These are phyloP conservation scores for Lithophane leautieri DNA, from an alignment of 2,888 invertebrate genomes.

Conservation along the genomic window DNA sequence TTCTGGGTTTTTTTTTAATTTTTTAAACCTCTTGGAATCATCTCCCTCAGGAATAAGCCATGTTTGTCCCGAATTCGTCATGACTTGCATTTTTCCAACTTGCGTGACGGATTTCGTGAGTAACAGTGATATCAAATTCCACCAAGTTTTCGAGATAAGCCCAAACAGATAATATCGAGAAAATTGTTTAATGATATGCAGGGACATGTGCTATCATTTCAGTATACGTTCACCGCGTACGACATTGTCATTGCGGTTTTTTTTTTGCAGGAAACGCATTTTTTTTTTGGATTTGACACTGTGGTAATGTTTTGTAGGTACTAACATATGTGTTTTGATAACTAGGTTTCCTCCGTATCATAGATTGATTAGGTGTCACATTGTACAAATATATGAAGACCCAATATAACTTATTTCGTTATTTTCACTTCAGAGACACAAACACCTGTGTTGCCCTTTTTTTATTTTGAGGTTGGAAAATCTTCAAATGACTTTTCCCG, in stretches of 20 bases:
- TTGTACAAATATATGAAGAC: background rate
- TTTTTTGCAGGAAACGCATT: conserved; percentile 5
- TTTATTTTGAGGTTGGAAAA: too few relatives aligned
- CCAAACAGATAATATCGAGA: conserved; percentile 11
- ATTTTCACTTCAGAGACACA: too few relatives aligned
- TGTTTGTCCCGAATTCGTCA: background rate
- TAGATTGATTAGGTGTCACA: background rate
- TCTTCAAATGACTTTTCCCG: too few relatives aligned
- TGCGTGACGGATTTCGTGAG: conserved; percentile 1
- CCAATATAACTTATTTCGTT: background rate
- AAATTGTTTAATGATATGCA: conserved; percentile 31
- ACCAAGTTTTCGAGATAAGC: conserved; percentile 18
- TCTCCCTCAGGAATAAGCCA: background rate
- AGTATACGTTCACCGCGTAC: background rate
- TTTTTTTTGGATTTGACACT: background rate
- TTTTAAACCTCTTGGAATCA: background rate
- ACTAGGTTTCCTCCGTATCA: background rate
- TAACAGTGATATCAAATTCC: conserved; percentile 14
- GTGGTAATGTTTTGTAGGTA: background rate
- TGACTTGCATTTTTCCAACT: conserved; percentile 25
- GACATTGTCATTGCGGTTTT: conserved; percentile 13
- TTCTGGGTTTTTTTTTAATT: too few relatives aligned
- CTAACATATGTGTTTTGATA: conserved; percentile 2
- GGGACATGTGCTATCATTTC: conserved; percentile 7
- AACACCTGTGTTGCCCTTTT: too few relatives aligned